Percentiles rank a stretch among this genome's conserved stretches.
phyloP scores from a whole-genome alignment of 2,113 vertebrate species.

The Furnarius figulus region DNA sequence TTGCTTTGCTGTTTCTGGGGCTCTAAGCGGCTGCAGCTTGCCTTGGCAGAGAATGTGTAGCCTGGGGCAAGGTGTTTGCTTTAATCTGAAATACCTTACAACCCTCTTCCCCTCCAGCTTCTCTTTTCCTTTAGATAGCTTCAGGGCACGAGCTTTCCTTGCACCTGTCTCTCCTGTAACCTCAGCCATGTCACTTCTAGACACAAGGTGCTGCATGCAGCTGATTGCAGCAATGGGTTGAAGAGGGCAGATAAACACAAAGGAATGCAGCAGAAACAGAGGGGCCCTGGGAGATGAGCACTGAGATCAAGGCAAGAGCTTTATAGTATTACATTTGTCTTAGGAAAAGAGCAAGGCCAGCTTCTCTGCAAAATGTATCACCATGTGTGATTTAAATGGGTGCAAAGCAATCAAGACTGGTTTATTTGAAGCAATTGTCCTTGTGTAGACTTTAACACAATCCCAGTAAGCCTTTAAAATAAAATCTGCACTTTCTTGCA shows the following conservation, averaged over 20 bases:
- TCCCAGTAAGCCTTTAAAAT: not conserved
- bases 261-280: conserved; percentile 67
- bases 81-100: conserved; percentile 87
- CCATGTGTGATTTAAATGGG: not conserved
- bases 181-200: conserved; percentile 72
- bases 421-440: not conserved
- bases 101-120: conserved; percentile 69
- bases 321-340: not conserved
- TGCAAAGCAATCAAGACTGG: not conserved
- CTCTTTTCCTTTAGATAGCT: conserved; percentile 67
- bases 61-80: conserved; percentile 85
- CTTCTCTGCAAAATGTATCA: not conserved
- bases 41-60: conserved; percentile 75
- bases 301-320: conserved; percentile 20
- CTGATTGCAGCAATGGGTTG: conserved; percentile 66
- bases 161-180: conserved; percentile 81
- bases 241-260: conserved; percentile 76
- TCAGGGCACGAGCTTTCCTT: conserved; percentile 68
- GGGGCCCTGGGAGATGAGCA: conserved; percentile 40
- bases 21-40: conserved; percentile 68
- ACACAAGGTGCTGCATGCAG: conserved; percentile 60
- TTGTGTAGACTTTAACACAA: not conserved
- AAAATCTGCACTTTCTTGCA: not conserved
- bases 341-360: not conserved
- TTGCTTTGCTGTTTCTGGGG: conserved; percentile 77